Percentiles rank a stretch among this genome's conserved stretches.
Evolutionary conservation across 2,113 vertebrate species (phyloP).

Genomic region (Dolichotis patagonum): DNA sequence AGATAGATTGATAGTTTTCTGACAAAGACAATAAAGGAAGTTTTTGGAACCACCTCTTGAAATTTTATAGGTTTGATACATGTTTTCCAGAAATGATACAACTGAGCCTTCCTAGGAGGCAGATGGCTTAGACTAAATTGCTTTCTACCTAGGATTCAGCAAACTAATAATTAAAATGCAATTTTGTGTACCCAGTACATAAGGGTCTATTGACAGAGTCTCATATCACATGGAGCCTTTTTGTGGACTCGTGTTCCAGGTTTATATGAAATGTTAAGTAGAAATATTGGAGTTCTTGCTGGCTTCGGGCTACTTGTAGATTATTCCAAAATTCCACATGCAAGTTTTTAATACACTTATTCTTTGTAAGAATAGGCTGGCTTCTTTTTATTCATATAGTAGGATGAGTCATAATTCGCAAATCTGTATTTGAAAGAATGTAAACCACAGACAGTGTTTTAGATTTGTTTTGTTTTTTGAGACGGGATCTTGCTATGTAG

Average conservation of each 20-base stretch:
- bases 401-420: conserved; percentile 30
- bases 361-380: not conserved
- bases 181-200: not conserved
- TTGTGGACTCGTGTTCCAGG: not conserved
- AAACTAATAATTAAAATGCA: not conserved
- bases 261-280: conserved; percentile 16
- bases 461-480: not conserved
- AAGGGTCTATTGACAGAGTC: not conserved
- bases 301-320: not conserved
- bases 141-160: not conserved
- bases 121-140: not conserved
- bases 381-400: conserved; percentile 24
- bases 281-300: not conserved
- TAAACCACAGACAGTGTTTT: not conserved
- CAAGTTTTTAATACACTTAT: not conserved
- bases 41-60: not conserved
- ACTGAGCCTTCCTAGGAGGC: conserved; percentile 8
- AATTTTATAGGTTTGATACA: not conserved
- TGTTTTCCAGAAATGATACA: conserved; percentile 49
- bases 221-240: not conserved
- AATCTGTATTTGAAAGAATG: not conserved
- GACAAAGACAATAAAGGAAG: not conserved
- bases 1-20: not conserved
- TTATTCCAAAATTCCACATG: not conserved
- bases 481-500: not conserved